Evolutionary conservation across 2,113 vertebrate species (phyloP), one percentile per base, ranked within the genome.

Genomic region (Artemisiospiza belli): DNA sequence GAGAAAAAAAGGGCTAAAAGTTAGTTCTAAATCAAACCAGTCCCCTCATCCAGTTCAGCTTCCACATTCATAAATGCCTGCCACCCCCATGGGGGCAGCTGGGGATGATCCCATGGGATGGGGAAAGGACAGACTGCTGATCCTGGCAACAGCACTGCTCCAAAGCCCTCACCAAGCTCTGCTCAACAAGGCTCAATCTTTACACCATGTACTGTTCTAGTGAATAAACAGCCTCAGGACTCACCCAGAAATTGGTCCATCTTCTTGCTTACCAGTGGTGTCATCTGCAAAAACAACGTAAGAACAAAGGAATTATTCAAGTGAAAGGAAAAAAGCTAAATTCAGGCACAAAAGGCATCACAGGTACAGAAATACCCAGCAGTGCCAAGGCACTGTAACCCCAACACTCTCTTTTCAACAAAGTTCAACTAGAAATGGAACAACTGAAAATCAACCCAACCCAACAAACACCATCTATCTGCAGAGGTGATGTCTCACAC

Each of bases 191-290:
- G 31, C 33, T 46, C 9, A 6, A 18, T 21, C 64, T 81, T 8
- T n/a, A 51, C 57, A 57, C 44, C 4, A 19, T 3, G 2, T 18
- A 20, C 3, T 23, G 10, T 30, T 33, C 47, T 3, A 27, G 77
- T 0, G 7, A 79, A 73, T 10, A 54, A 91, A 73, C 16, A 64
- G 59, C 4, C 82, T 83, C 68, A 23, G 74, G 15, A 95, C 95
- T 97, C 85, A 98, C 97, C 97, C 96, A 81, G 96, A 82, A 86
- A 96, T 96, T 70, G 96, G 90, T 96, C 95, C 96, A 83, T 97
- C 96, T 93, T 98, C 97, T 85, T 97, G 97, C 64, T 97, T 97
- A 62, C 94, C 94, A 64, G 91, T 89, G 30, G 93, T 97, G 61
- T 97, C 97, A 96, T 97, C 97, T 98, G 83, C 54, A 94, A 95